Base-by-base conservation (phyloP, 2,113 vertebrate species). In the Nyctibius bracteatus region DNA sequence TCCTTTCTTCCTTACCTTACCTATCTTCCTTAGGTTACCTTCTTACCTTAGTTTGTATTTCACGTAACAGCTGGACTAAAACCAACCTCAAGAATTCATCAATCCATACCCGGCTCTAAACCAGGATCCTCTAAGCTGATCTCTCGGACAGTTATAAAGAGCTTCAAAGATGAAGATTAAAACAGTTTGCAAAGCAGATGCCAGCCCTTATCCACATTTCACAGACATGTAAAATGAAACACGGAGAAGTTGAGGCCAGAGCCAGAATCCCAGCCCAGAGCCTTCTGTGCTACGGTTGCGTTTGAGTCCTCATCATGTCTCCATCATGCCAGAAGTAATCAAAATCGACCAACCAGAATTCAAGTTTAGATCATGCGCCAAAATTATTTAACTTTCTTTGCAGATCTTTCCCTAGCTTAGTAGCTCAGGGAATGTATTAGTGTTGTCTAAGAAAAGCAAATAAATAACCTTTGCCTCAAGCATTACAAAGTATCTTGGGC, bases 341-440 rank as follows among this genome's bases (percentile, higher is more conserved):
- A 19, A 46, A 31, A 62, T 23, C 31, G 23, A 21, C 18, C 54
- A 62, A 17, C 2, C 43, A 35, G 8, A 37, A 44, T 5, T 59
- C 65, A 28, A n/a, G 46, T 13, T 52, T 62, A 54, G 23, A 52
- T 28, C 24, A 5, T 2, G 27, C 37, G 37, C 22, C 47, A 63
- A 18, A 92, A 39, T 11, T 1, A 39, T 55, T 66, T 47, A 35
- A 22, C 14, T 15, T 35, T 31, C 35, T 52, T 15, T 30, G 63
- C 1, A 75, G 62, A 17, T 25, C 35, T 44, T 67, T 19, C n/a
- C 27, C 16, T 20, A 2, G 16, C 23, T 55, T 31, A 46, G 61
- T 5, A 71, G 18, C 57, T 43, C 33, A n/a, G 1, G 1, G 22
- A 13, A 51, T 30, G 7, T 7, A n/a, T 28, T 2, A 21, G 6